Percentiles rank a stretch among this genome's conserved stretches.
phyloP scores from a whole-genome alignment of 2,888 invertebrate genomes.

The Luperina testacea region DNA sequence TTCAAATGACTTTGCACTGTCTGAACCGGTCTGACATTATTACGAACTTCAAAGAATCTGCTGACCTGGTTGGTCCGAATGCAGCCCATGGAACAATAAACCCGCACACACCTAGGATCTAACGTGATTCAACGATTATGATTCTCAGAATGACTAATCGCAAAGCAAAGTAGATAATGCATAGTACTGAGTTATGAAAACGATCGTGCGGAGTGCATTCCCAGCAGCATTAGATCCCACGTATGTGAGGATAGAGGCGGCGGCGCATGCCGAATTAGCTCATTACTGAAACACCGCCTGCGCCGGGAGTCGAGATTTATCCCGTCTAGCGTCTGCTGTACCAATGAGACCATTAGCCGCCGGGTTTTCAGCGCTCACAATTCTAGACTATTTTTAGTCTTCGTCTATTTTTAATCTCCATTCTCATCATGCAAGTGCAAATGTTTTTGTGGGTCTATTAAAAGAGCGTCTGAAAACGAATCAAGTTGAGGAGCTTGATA shows the following conservation, averaged over 20 bases:
- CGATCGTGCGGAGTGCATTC: constrained; percentile 68
- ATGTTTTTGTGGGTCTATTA: not conserved
- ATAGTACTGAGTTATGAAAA: constrained; percentile 53
- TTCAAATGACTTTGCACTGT: constrained; percentile 41
- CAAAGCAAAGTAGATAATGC: constrained; percentile 55
- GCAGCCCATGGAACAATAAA: constrained; percentile 8
- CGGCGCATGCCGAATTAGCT: constrained; percentile 83
- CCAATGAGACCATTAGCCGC: constrained; percentile 79
- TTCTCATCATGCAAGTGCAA: constrained; percentile 14
- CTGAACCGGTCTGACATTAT: constrained; percentile 27
- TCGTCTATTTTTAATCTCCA: constrained; percentile 24
- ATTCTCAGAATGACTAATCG: constrained; percentile 53
- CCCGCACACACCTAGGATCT: constrained; percentile 15
- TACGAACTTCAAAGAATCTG: not conserved
- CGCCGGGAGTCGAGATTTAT: constrained; percentile 76
- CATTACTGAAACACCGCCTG: constrained; percentile 78
- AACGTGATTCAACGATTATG: constrained; percentile 40
- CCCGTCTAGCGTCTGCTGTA: constrained; percentile 71
- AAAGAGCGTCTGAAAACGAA: not conserved
- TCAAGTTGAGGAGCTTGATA: not conserved
- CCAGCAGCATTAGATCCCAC: constrained; percentile 68
- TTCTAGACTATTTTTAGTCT: constrained; percentile 54
- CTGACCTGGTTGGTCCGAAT: not conserved
- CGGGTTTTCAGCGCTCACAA: constrained; percentile 71
- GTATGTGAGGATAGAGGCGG: constrained; percentile 62